A percentile compares a stretch with the other conserved stretches of the same genome.
Conservation (phyloP, 2,888 invertebrate genomes). For the Oligia latruncula region DNA sequence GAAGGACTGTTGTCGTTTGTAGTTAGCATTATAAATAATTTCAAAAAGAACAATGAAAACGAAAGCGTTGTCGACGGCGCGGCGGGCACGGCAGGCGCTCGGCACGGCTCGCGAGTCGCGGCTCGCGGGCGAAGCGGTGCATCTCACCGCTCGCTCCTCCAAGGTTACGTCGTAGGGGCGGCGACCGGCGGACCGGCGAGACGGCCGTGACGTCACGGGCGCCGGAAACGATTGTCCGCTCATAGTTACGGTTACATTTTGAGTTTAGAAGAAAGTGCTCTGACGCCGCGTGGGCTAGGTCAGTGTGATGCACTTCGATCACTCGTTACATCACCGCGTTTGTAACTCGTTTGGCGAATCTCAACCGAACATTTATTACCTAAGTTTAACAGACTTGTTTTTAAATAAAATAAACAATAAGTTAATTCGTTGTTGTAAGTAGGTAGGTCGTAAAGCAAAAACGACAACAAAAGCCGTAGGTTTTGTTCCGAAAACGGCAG, state of each 20-base stretch:
- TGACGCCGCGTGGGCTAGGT: slow-evolving; percentile 84
- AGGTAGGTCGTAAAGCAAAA: slow-evolving; percentile 51
- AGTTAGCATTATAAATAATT: slow-evolving; percentile 71
- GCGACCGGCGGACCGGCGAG: slow-evolving; percentile 87
- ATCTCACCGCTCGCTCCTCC: slow-evolving; percentile 72
- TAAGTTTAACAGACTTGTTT: background rate
- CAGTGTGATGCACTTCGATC: slow-evolving; percentile 75
- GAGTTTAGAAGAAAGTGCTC: slow-evolving; percentile 89
- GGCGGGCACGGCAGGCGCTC: slow-evolving; percentile 50
- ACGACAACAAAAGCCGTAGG: slow-evolving; percentile 66
- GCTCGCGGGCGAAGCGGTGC: slow-evolving; percentile 62
- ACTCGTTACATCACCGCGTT: slow-evolving; percentile 32
- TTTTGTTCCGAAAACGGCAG: slow-evolving; percentile 70
- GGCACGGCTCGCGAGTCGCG: slow-evolving; percentile 46
- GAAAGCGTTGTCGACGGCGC: slow-evolving; percentile 76
- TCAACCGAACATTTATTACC: background rate
- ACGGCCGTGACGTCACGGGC: slow-evolving; percentile 88
- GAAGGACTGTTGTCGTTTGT: slow-evolving; percentile 58
- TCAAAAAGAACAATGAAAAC: slow-evolving; percentile 81
- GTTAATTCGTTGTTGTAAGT: slow-evolving; percentile 28
- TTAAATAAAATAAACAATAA: slow-evolving; percentile 29
- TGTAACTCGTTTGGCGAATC: background rate
- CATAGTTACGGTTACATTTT: slow-evolving; percentile 89
- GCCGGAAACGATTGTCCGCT: slow-evolving; percentile 89
- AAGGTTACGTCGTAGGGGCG: slow-evolving; percentile 87